Base-by-base conservation (phyloP, 2,888 invertebrate genomes). In the Phlogophora meticulosa region DNA sequence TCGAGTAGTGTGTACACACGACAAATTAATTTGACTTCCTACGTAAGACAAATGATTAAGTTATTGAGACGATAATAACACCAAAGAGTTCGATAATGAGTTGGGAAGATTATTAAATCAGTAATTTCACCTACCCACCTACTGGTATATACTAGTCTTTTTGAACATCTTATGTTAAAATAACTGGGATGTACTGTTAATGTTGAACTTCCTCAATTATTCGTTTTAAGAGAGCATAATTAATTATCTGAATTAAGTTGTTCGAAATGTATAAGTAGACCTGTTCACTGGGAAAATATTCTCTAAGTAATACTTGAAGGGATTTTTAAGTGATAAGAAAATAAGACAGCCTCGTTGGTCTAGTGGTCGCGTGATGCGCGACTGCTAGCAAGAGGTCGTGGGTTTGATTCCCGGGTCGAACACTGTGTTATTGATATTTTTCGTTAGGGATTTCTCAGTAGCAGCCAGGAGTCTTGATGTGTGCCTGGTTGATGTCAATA, bases 121-220 rank as follows among this genome's bases (percentile, higher is more conserved):
- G 15, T 58, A 65, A 76, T 72, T 66, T 49, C 76, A 36, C 71
- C 24, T 40, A 57, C 17, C n/a, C 7, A n/a, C 10, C 10, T 13
- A 58, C 34, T 22, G 10, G 22, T 11, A 5, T 48, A 11, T 24
- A 70, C 45, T n/a, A 22, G 52, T 40, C 11, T 56, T 59, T 63
- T 53, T 49, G 20, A 46, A 42, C 34, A n/a, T 49, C 11, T n/a
- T 7, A 32, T 40, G 36, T 56, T 66, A 3, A 45, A 66, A 17
- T 46, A 56, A 17, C 36, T 55, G 42, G 40, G 51, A 71, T 24
- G 22, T 53, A 49, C 1, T 38, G 0, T 61, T 72, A 72, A 76
- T 62, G 65, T 46, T 38, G 49, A 17, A 62, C 72, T 72, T 76
- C 75, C 75, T 76, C 75, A 72, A 77, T 76, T 61, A 76, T 59